Evolutionary conservation across 2,797 vertebrate species (phyloP).

Genomic region (Valencia hispanica): DNA sequence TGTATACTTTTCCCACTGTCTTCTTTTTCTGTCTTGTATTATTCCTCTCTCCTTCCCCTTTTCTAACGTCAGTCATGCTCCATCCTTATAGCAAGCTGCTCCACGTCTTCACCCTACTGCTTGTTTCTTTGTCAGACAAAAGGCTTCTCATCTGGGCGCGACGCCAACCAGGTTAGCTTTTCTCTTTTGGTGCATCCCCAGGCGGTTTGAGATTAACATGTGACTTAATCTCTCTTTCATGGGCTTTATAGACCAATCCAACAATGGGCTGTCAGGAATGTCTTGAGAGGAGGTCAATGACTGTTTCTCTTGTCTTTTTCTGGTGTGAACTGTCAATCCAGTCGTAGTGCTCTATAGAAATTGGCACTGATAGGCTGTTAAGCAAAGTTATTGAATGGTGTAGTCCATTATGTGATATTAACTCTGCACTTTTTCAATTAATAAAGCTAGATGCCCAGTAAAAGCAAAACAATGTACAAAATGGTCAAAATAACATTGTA

Average conservation of each 20-base stretch:
- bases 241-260: neutral
- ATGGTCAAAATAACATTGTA: neutral
- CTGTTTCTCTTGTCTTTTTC: neutral
- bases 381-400: neutral
- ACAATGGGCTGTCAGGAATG: conserved; percentile 12
- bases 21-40: conserved; percentile 34
- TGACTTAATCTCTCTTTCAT: conserved; percentile 45
- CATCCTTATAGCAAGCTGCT: conserved; percentile 58
- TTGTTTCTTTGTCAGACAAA: conserved; percentile 74
- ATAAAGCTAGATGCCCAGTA: neutral
- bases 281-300: conserved; percentile 5
- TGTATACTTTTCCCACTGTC: conserved; percentile 74
- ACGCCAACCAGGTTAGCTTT: conserved; percentile 73
- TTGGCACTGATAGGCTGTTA: neutral
- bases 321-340: neutral
- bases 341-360: neutral
- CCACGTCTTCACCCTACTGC: conserved; percentile 57
- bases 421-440: neutral
- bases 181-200: conserved; percentile 59
- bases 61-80: conserved; percentile 61
- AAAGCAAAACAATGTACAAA: neutral
- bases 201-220: conserved; percentile 60
- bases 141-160: conserved; percentile 63
- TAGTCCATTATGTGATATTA: neutral
- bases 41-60: conserved; percentile 25